Conservation (phyloP, 2,113 vertebrate genomes). For the Hystrix brachyura region DNA sequence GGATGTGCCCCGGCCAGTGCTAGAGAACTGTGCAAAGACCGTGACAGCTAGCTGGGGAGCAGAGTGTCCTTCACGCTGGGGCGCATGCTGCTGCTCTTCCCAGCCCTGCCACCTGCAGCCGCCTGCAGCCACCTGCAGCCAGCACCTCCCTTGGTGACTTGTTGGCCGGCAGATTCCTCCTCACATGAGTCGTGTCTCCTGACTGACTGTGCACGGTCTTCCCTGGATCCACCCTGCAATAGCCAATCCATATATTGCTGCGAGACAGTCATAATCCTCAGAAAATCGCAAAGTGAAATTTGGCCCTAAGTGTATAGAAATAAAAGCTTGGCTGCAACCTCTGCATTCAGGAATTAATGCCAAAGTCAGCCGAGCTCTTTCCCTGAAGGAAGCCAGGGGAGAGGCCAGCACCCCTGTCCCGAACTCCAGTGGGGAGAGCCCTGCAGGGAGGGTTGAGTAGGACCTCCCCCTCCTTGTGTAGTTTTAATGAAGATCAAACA, state of each 20-base stretch:
- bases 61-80: not conserved
- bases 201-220: not conserved
- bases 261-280: not conserved
- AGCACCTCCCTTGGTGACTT: not conserved
- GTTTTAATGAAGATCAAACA: not conserved
- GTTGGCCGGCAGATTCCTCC: not conserved
- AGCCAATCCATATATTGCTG: not conserved
- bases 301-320: not conserved
- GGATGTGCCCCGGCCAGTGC: not conserved
- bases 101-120: not conserved
- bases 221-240: not conserved
- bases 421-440: not conserved
- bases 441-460: not conserved
- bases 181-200: not conserved
- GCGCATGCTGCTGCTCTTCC: not conserved
- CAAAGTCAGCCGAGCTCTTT: not conserved
- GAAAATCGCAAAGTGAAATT: not conserved
- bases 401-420: not conserved
- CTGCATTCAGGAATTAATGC: not conserved
- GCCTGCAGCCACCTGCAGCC: too few species aligned
- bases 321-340: not conserved
- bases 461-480: not conserved
- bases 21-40: too few species aligned
- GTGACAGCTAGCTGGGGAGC: not conserved
- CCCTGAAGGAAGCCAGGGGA: not conserved